Percentiles rank a stretch among this genome's conserved stretches.
Conservation (phyloP, 2,113 vertebrate species). For the Oreotrochilus melanogaster region DNA sequence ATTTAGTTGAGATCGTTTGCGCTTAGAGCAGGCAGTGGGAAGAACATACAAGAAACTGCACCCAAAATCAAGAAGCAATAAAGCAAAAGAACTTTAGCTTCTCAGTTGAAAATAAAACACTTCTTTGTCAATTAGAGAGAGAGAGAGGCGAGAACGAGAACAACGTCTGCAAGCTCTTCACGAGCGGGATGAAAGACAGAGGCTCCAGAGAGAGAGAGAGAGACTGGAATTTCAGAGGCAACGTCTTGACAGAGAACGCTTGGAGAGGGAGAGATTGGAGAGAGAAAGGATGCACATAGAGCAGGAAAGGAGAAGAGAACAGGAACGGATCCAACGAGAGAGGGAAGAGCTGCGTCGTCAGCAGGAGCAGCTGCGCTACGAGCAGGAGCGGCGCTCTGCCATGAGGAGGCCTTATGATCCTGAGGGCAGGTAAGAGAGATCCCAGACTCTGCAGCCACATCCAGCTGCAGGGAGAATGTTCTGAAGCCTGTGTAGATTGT, state of each 20-base stretch:
- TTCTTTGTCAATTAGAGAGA: slow-evolving; percentile 61
- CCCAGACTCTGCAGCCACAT: neutral
- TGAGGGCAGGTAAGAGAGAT: slow-evolving; percentile 81
- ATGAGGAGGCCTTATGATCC: slow-evolving; percentile 88
- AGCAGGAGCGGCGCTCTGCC: slow-evolving; percentile 86
- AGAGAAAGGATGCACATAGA: slow-evolving; percentile 92
- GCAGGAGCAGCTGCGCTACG: slow-evolving; percentile 92
- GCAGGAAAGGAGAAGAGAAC: slow-evolving; percentile 90
- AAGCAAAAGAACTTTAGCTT: neutral
- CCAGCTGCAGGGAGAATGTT: neutral
- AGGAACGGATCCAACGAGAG: slow-evolving; percentile 94
- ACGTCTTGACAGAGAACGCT: slow-evolving; percentile 88
- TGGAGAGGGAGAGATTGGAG: slow-evolving; percentile 92
- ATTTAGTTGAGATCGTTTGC: neutral
- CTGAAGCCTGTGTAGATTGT: neutral
- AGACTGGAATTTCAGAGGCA: slow-evolving; percentile 91
- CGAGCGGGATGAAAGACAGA: slow-evolving; percentile 88
- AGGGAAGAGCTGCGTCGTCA: slow-evolving; percentile 92
- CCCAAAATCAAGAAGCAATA: neutral
- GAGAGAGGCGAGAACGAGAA: slow-evolving; percentile 87
- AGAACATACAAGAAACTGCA: neutral
- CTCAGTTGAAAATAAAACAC: neutral
- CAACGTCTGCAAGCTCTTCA: slow-evolving; percentile 89
- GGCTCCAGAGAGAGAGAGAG: slow-evolving; percentile 86
- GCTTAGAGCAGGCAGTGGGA: neutral